These are phyloP conservation scores for Fundulus diaphanus DNA, from an alignment of 2,797 vertebrate genomes.

Conservation along the genomic window DNA sequence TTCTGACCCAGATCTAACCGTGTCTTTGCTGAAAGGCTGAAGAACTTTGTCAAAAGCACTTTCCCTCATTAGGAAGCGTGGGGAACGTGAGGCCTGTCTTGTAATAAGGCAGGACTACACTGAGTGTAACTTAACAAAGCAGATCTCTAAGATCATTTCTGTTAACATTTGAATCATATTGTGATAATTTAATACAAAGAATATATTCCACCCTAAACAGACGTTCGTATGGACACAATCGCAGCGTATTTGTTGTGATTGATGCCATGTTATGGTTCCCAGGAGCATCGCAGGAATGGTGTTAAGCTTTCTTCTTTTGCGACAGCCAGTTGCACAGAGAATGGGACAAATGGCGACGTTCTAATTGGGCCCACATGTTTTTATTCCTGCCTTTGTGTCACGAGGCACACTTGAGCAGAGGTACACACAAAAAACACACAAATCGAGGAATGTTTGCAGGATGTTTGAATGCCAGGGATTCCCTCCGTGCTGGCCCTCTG, in stretches of 20 bases:
- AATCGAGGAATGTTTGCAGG: constrained; percentile 68
- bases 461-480: constrained; percentile 76
- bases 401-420: constrained; percentile 47
- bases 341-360: constrained; percentile 53
- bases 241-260: constrained; percentile 23
- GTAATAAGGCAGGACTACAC: constrained; percentile 16
- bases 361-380: constrained; percentile 67
- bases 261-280: constrained; percentile 30
- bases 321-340: constrained; percentile 30
- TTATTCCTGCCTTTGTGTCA: constrained; percentile 27
- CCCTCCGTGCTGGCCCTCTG: constrained; percentile 63
- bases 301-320: constrained; percentile 36
- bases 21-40: constrained; percentile 48
- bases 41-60: constrained; percentile 56
- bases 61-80: constrained; percentile 48
- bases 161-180: not conserved
- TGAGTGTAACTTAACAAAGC: constrained; percentile 41
- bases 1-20: constrained; percentile 27
- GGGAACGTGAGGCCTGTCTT: constrained; percentile 22
- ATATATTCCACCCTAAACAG: constrained; percentile 4
- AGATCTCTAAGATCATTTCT: constrained; percentile 1
- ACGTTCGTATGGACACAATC: constrained; percentile 6
- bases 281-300: constrained; percentile 34
- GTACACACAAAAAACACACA: constrained; percentile 57
- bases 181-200: not conserved